Evolutionary conservation across 2,797 vertebrate genomes (phyloP), one percentile per base, ranked within the genome.

Genomic region (Tenualosa ilisha): DNA sequence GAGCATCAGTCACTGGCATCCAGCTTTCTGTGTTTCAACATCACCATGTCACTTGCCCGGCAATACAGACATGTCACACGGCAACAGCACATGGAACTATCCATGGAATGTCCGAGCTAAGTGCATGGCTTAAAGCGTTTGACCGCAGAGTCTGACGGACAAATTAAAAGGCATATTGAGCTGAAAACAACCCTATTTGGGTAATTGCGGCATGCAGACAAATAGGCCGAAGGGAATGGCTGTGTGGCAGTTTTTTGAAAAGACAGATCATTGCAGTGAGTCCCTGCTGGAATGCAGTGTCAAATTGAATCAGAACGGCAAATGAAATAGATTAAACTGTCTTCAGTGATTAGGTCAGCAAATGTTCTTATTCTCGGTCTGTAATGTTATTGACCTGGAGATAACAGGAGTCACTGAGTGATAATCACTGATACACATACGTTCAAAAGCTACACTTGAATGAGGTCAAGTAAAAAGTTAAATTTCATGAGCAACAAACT

Each of bases 251-350:
- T 63, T 61, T 61, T 63, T 63, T 63, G 59, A 63, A 46, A 40
- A 79, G 40, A 63, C 59, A 63, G 59, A 43, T 46, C 6, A 79
- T 37, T 20, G 37, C 72, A 79, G 68, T 22, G 5, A 46, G 43
- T 5, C 51, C 20, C 63, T 49, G 82, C 37, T 46, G 72, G 72
- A 79, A 79, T 46, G 72, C 72, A 79, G 37, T 7, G 72, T 43
- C 72, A 43, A 79, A 79, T 79, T 46, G 13, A 79, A 79, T 79
- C 72, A 79, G 20, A 5, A 79, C 5, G 72, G 37, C 72, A 46
- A 79, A 79, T 79, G 17, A 79, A 46, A 79, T 46, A 79, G 9
- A 79, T 79, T 79, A 46, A 79, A 79, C 72, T 43, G 40, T 46
- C 68, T 43, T 22, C 13, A 40, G 37, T 8, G 12, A 75, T 40